Percentiles rank a stretch among this genome's conserved stretches.
phyloP scores from a whole-genome alignment of 37 sponge, comb jelly and placozoan species.

The Aphrocallistes beatrix region DNA sequence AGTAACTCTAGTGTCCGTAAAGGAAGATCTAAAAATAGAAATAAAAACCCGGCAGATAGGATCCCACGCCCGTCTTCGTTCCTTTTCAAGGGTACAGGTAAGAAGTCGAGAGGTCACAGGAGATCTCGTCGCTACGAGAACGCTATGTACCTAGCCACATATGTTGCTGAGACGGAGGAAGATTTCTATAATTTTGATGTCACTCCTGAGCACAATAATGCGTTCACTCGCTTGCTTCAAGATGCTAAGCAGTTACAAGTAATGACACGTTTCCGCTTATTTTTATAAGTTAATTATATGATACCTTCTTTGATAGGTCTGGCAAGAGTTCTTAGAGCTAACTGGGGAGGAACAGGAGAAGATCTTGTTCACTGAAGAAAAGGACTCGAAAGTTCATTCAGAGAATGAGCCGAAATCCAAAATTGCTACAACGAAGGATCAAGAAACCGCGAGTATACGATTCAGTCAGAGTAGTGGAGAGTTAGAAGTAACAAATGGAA shows the following conservation, averaged over 20 bases:
- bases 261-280: neutral
- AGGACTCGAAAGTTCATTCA: no score
- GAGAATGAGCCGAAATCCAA: no score
- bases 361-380: neutral
- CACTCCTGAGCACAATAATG: neutral
- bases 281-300: neutral
- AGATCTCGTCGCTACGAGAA: neutral
- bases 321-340: neutral
- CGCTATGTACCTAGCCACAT: conserved; percentile 11
- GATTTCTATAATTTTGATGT: conserved; percentile 18
- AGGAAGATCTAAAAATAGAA: neutral
- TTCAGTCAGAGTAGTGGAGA: neutral
- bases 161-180: neutral
- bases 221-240: neutral
- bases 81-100: neutral
- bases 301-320: neutral
- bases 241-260: neutral
- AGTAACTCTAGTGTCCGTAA: neutral
- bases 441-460: neutral
- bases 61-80: neutral
- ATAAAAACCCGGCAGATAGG: neutral
- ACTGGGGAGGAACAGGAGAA: conserved; percentile 5
- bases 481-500: neutral
- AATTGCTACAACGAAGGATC: neutral
- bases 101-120: neutral